Percentiles rank a stretch among this genome's conserved stretches.
phyloP scores from a whole-genome alignment of 2,888 invertebrate species.

The Ophion ventricosus region DNA sequence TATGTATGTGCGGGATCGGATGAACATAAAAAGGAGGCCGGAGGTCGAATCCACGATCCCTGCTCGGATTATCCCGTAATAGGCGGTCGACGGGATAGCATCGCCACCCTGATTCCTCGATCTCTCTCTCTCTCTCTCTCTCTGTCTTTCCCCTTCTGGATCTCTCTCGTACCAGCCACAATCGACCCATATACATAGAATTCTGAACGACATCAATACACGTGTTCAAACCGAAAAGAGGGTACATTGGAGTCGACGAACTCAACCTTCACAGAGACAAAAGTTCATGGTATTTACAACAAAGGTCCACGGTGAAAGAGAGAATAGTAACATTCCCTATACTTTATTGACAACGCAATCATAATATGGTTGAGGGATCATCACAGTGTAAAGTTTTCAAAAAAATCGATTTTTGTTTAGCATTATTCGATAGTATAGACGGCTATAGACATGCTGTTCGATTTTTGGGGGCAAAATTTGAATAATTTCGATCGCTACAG shows the following conservation, averaged over 20 bases:
- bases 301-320: too few species aligned
- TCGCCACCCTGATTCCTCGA: slow-evolving; percentile 53
- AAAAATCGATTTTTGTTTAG: too few species aligned
- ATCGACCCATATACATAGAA: slow-evolving; percentile 44
- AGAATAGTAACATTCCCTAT: too few species aligned
- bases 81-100: slow-evolving; percentile 67
- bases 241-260: slow-evolving; percentile 32
- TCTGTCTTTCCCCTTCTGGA: background rate
- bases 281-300: too few species aligned
- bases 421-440: too few species aligned
- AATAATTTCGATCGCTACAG: too few species aligned
- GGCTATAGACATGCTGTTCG: too few species aligned
- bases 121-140: background rate
- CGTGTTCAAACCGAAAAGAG: slow-evolving; percentile 66
- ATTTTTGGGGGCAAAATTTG: too few species aligned
- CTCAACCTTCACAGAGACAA: slow-evolving; percentile 19
- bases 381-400: too few species aligned
- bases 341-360: too few species aligned
- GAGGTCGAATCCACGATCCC: slow-evolving; percentile 68
- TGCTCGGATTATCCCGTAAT: slow-evolving; percentile 70
- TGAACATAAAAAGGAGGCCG: slow-evolving; percentile 58
- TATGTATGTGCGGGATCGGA: slow-evolving; percentile 26
- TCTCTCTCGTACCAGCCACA: slow-evolving; percentile 33
- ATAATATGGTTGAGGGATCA: too few species aligned
- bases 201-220: slow-evolving; percentile 70